Evolutionary conservation across 2,888 invertebrate species (phyloP).

Genomic region (Troides helena): DNA sequence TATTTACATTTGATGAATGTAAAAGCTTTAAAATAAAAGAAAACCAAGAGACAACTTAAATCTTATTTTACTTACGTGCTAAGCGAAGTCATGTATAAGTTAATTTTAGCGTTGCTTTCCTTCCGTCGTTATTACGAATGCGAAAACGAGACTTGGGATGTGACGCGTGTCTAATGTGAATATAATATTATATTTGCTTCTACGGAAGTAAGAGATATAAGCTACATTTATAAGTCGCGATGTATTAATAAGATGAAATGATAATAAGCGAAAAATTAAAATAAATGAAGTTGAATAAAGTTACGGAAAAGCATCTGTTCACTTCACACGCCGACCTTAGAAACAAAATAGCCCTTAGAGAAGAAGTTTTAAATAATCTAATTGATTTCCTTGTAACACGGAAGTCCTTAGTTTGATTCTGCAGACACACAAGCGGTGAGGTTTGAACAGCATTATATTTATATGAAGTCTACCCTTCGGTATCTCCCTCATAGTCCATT

Average conservation of each 20-base stretch:
- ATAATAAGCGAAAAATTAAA: neutral
- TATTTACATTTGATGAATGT: neutral
- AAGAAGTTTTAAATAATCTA: no score
- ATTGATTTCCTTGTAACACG: no score
- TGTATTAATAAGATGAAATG: neutral
- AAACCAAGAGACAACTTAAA: neutral
- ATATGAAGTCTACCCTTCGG: no score
- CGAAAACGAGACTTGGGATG: slow-evolving; percentile 14
- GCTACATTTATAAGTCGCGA: neutral
- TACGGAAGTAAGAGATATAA: slow-evolving; percentile 13
- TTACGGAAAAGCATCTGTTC: neutral
- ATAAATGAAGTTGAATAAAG: neutral
- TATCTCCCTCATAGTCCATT: no score
- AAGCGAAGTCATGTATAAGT: slow-evolving; percentile 15
- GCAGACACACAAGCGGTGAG: no score
- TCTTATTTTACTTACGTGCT: slow-evolving; percentile 8
- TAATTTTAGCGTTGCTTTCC: slow-evolving; percentile 17
- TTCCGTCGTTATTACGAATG: slow-evolving; percentile 8
- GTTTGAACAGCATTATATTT: no score
- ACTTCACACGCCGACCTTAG: neutral
- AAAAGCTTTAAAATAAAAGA: neutral
- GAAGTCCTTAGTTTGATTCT: no score
- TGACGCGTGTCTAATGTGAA: slow-evolving; percentile 21
- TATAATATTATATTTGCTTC: slow-evolving; percentile 21
- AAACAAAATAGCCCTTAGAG: no score